Base-by-base conservation (phyloP, 2,113 vertebrate species). In the Athene noctua region DNA sequence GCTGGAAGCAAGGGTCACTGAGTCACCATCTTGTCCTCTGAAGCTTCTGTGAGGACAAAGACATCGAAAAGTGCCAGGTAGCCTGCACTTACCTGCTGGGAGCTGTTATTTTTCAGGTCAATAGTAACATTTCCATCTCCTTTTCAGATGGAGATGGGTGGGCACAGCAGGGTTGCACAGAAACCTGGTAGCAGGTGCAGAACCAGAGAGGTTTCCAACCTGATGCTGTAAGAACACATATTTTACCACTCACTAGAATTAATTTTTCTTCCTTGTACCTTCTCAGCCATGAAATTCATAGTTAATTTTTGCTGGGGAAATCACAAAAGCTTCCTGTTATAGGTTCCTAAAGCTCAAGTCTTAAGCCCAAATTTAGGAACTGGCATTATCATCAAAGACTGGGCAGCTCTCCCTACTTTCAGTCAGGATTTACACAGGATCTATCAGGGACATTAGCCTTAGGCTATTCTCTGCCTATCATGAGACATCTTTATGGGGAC, bases 211-310 rank as follows among this genome's bases (percentile, higher is more conserved):
- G 4, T 74, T 63, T 91, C 55, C 34, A 34, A 62, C 14, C n/a
- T 7, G 3, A 11, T 29, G 18, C 21, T 0, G 0, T 61, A 55
- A 34, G 8, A 40, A 14, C 20, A 13, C 0, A 0, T 19, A 21
- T 77, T 92, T 78, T 30, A 40, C 20, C 15, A 19, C 17, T 86
- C 10, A 1, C 32, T 78, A 22, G 20, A 86, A 44, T 11, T 73
- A 0, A 0, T 14, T 85, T 87, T 92, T 79, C 6, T 34, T 71
- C 13, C n/a, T 90, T 4, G 4, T 22, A 51, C 68, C 12, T 77
- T 83, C 46, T 74, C 47, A 59, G 65, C n/a, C 2, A 12, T 67
- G 29, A 71, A 88, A 59, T 63, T 54, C 1, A 1, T 29, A 27
- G 25, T 49, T 59, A 40, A 63, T 59, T 88, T 71, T 67, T 86